These are phyloP conservation scores for Chrysomela aeneicollis DNA, from an alignment of 2,888 invertebrate genomes.

Conservation along the genomic window DNA sequence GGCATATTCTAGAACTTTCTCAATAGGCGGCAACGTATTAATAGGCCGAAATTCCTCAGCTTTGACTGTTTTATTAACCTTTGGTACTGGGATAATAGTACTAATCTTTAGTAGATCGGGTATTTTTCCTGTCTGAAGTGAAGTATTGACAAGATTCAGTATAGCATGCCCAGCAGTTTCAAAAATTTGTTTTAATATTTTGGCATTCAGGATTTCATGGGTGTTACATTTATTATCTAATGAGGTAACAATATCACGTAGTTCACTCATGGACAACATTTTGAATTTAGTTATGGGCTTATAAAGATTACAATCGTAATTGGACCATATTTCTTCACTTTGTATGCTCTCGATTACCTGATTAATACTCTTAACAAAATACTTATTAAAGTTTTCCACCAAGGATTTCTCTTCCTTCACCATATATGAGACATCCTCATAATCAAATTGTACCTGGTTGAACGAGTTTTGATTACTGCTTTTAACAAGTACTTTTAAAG, in stretches of 20 bases:
- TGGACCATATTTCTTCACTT: background rate
- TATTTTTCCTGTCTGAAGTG: background rate
- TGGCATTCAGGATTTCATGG: background rate
- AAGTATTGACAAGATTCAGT: constrained; percentile 3
- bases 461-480: background rate
- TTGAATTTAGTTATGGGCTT: background rate
- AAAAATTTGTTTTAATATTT: background rate
- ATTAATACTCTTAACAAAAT: too few relatives aligned
- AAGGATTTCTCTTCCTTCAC: too few relatives aligned
- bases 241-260: background rate
- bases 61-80: constrained; percentile 6
- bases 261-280: background rate
- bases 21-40: background rate
- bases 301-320: background rate
- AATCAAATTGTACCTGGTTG: background rate
- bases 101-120: constrained; percentile 3
- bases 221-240: background rate
- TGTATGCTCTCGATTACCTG: constrained; percentile 8
- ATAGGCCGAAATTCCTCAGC: constrained; percentile 7
- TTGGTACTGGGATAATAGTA: constrained; percentile 6
- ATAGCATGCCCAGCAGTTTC: background rate
- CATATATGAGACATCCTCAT: too few relatives aligned
- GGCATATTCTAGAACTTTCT: background rate
- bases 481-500: background rate
- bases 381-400: too few relatives aligned